Evolutionary conservation across 2,113 vertebrate species (phyloP).

Genomic region (Aplodontia rufa): DNA sequence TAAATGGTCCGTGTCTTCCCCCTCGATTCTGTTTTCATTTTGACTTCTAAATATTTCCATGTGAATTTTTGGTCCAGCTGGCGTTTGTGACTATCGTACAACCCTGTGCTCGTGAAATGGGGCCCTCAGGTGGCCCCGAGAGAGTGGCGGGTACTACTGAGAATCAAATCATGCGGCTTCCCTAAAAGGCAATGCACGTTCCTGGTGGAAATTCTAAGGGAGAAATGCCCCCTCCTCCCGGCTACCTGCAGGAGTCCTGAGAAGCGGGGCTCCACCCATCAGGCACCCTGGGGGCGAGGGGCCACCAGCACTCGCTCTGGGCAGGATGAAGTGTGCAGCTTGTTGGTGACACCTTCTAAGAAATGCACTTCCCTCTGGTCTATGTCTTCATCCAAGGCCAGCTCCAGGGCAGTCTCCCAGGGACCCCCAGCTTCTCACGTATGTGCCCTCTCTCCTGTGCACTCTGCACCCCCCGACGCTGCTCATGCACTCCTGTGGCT

Average conservation of each 20-base stretch:
- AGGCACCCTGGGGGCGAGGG: too few relatives aligned
- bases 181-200: not conserved
- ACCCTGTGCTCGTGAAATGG: not conserved
- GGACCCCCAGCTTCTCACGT: too few relatives aligned
- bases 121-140: not conserved
- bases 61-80: not conserved
- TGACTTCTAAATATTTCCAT: not conserved
- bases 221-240: not conserved
- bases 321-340: not conserved
- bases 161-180: not conserved
- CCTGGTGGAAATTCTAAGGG: not conserved
- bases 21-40: not conserved
- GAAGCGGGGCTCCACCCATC: too few relatives aligned
- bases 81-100: not conserved
- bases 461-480: not conserved
- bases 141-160: not conserved
- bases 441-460: not conserved
- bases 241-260: too few relatives aligned
- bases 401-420: not conserved
- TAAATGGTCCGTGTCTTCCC: not conserved
- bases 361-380: not conserved
- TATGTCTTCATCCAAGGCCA: not conserved
- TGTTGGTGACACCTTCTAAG: not conserved
- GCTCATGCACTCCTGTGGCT: not conserved
- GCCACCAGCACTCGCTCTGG: too few relatives aligned